A percentile compares a stretch with the other conserved stretches of the same genome.
Evolutionary conservation across 2,797 vertebrate species (phyloP).

Genomic region (Furcifer pardalis): DNA sequence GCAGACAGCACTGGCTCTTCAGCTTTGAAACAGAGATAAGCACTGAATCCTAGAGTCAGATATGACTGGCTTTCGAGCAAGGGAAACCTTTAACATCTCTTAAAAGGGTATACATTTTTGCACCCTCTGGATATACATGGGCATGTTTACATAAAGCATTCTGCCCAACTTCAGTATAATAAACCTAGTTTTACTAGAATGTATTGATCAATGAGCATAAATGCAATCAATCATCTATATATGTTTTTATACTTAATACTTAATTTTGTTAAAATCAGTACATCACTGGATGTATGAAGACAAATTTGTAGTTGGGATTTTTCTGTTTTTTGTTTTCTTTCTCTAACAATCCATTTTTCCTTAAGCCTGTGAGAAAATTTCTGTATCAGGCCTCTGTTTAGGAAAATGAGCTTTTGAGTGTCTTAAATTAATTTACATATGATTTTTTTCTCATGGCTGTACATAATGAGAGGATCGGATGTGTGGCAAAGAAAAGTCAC

Average conservation of each 20-base stretch:
- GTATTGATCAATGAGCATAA: neutral
- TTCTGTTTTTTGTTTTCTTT: neutral
- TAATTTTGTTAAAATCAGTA: neutral
- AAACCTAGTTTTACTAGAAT: neutral
- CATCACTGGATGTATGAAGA: neutral
- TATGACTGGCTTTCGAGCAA: no score
- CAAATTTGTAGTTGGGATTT: neutral
- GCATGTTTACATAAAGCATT: no score
- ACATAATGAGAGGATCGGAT: conserved; percentile 10
- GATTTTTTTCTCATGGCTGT: neutral
- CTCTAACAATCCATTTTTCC: neutral
- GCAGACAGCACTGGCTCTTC: no score
- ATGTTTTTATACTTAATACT: neutral
- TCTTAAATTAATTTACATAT: neutral
- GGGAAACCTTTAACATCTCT: no score
- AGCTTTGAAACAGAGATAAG: no score
- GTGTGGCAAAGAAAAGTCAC: neutral
- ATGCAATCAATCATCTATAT: neutral
- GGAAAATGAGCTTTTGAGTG: conserved; percentile 12
- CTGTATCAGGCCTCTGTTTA: neutral
- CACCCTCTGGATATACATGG: no score
- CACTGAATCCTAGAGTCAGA: no score
- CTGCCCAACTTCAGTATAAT: neutral
- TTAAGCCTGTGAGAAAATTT: neutral
- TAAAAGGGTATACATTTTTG: no score